Percentiles rank a stretch among this genome's conserved stretches.
phyloP scores from a whole-genome alignment of 2,113 vertebrate species.

The Paraplagusia blochii region DNA sequence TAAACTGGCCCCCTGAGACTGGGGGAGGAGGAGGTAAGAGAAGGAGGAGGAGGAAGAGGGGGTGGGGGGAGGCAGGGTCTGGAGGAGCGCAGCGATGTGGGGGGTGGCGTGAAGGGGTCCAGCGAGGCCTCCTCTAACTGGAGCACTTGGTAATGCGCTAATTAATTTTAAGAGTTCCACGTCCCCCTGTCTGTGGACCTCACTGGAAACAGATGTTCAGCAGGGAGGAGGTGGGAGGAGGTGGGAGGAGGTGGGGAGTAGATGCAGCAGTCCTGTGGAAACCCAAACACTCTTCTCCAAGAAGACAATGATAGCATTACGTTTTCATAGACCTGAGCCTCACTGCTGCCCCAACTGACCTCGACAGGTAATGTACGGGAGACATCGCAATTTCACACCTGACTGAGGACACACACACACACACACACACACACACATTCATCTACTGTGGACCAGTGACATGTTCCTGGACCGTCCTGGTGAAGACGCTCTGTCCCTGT shows the following conservation, averaged over 20 bases:
- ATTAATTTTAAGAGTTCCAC: slow-evolving; percentile 71
- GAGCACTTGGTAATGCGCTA: slow-evolving; percentile 66
- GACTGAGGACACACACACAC: slow-evolving; percentile 29
- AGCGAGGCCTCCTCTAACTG: slow-evolving; percentile 47
- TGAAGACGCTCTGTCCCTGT: neutral
- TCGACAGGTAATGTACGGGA: slow-evolving; percentile 61
- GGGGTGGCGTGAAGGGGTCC: slow-evolving; percentile 20
- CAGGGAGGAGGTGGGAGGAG: slow-evolving; percentile 33
- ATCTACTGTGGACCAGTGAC: no score
- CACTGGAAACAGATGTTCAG: slow-evolving; percentile 69
- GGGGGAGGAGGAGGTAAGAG: neutral
- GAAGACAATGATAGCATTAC: slow-evolving; percentile 4
- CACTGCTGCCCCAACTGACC: neutral
- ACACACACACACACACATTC: no score
- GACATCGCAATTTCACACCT: slow-evolving; percentile 66
- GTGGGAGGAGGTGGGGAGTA: slow-evolving; percentile 3
- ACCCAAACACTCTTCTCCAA: slow-evolving; percentile 41
- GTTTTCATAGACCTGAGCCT: slow-evolving; percentile 24
- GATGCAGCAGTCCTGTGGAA: slow-evolving; percentile 6
- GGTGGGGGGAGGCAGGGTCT: slow-evolving; percentile 6
- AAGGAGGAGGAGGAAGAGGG: no score
- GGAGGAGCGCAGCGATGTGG: slow-evolving; percentile 27
- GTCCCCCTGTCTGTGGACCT: slow-evolving; percentile 48
- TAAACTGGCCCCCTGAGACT: slow-evolving; percentile 58
- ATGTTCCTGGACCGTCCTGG: no score